phyloP scores from a whole-genome alignment of 2,113 vertebrate species.

The Noctilio leporinus region DNA sequence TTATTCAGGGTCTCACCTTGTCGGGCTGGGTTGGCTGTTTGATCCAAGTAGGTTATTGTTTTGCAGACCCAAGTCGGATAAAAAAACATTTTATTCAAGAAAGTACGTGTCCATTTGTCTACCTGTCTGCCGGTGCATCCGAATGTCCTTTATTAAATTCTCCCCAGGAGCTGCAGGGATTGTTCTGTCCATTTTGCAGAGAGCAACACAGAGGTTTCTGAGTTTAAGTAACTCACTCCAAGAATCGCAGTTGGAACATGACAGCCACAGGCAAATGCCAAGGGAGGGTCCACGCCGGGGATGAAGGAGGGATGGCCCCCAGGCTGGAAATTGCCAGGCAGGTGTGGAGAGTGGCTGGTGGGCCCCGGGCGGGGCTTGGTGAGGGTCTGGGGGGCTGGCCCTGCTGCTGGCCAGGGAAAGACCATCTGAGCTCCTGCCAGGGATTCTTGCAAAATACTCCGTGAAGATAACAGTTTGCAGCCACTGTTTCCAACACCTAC shows the following conservation, averaged over 20 bases:
- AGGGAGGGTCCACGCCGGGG: neutral
- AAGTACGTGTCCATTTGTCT: neutral
- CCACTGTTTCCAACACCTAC: neutral
- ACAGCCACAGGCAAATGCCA: neutral
- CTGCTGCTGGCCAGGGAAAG: neutral
- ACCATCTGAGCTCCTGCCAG: neutral
- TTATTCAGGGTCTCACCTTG: accelerated
- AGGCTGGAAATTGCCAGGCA: too few relatives aligned
- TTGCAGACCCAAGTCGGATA: neutral
- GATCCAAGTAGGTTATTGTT: neutral
- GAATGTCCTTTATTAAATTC: neutral
- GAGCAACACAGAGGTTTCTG: neutral
- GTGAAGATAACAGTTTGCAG: neutral
- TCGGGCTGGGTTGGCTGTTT: neutral
- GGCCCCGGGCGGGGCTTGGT: neutral
- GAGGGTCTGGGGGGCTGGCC: neutral
- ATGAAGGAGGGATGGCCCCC: neutral
- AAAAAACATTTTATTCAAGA: neutral
- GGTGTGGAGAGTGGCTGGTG: neutral
- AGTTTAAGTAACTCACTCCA: neutral
- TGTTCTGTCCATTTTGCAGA: neutral
- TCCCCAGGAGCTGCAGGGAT: too few relatives aligned
- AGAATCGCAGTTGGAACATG: neutral
- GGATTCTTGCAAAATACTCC: neutral
- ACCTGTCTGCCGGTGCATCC: neutral